Base-by-base conservation (phyloP, 92 coral and sea anemone genomes). In the Paragorgia papillata region DNA sequence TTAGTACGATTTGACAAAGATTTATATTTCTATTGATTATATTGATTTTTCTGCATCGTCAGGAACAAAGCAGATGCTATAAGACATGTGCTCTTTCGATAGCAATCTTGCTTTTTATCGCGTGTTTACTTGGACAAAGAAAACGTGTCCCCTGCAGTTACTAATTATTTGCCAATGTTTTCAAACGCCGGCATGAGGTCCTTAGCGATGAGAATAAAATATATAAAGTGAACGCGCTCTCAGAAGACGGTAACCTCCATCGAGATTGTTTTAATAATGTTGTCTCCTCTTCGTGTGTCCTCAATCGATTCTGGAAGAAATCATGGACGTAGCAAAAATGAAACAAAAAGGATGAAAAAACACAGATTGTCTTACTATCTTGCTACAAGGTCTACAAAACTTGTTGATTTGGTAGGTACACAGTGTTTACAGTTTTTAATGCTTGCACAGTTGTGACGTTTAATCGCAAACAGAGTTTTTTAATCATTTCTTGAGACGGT, bases 111-210 rank as follows among this genome's bases (percentile, higher is more conserved):
- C 75, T 27, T 68, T 55, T 44, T 68, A 68, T 68, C 75, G 26
- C 37, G 43, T 48, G n/a, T n/a, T n/a, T n/a, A 68, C 75, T 68
- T 68, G 26, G 59, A 32, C 58, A 15, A 27, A 68, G 26, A 68
- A 68, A 58, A 68, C 59, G 75, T 68, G 75, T 44, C 32, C 78
- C 78, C 78, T 51, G 78, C 78, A 32, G 78, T 31, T 55, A 13
- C 31, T 53, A 31, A 71, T 71, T 71, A 71, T 71, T 71, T 71
- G 50, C 34, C 78, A 71, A 71, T 54, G 78, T 71, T 53, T 71
- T 71, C 9, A n/a, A 40, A 15, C 50, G 50, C 7, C 64, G 43
- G 63, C 78, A 41, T 71, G 78, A 43, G 64, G 17, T 39, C 29
- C 48, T 18, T 20, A 35, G 7, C 22, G 34, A 24, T 29, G 54